Evolutionary conservation across 2,797 vertebrate genomes (phyloP).

Genomic region (Pteropus rufus): DNA sequence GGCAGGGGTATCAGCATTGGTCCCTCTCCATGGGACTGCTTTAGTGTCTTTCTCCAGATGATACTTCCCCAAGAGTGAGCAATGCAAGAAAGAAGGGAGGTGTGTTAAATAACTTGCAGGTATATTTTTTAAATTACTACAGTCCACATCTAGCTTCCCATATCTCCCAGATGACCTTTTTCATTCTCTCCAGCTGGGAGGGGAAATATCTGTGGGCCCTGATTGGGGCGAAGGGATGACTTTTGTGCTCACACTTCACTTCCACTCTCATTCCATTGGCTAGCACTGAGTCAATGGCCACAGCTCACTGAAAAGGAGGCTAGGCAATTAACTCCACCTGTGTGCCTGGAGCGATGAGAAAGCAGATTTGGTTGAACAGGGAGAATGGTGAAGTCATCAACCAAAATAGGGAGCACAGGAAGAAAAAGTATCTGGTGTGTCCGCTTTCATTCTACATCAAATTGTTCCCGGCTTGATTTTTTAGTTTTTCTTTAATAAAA

Average conservation of each 20-base stretch:
- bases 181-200: background rate
- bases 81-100: background rate
- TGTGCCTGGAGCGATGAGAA: background rate
- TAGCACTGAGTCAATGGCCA: background rate
- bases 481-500: constrained; percentile 45
- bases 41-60: background rate
- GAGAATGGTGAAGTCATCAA: background rate
- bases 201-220: background rate
- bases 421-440: background rate
- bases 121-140: background rate
- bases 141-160: background rate
- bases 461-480: constrained; percentile 9
- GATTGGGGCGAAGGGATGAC: accelerated
- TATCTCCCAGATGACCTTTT: background rate
- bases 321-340: background rate
- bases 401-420: background rate
- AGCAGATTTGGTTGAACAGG: background rate
- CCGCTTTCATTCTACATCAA: background rate
- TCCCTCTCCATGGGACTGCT: background rate
- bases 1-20: background rate
- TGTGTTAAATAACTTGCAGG: background rate
- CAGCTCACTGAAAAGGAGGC: background rate
- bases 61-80: background rate
- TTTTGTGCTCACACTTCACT: background rate
- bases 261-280: background rate